These are phyloP conservation scores for Paguma larvata DNA, from an alignment of 2,797 vertebrate genomes.

Conservation along the genomic window DNA sequence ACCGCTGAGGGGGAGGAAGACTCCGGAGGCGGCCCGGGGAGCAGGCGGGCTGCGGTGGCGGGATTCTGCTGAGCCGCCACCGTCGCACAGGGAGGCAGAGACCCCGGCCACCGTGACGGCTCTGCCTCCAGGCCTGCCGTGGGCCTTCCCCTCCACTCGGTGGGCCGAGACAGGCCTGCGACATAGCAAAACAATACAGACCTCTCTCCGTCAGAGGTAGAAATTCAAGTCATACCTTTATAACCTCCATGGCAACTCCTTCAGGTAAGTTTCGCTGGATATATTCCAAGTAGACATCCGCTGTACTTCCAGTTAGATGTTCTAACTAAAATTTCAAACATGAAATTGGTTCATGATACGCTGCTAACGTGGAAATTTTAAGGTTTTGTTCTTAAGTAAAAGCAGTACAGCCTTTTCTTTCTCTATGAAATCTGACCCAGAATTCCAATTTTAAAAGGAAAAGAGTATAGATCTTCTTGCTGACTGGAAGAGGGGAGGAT, in stretches of 20 bases:
- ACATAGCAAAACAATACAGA: neutral
- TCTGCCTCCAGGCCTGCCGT: neutral
- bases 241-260: slow-evolving; percentile 97
- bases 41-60: neutral
- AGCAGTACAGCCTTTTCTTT: neutral
- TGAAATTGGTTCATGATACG: neutral
- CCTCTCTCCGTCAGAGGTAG: neutral
- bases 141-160: neutral
- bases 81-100: neutral
- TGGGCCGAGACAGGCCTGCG: neutral
- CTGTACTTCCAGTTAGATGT: slow-evolving; percentile 94
- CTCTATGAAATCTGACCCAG: neutral
- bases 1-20: neutral
- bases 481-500: neutral
- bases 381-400: neutral
- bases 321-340: slow-evolving; percentile 90
- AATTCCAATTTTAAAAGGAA: neutral
- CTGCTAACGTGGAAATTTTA: neutral
- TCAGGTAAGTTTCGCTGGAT: slow-evolving; percentile 98
- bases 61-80: neutral
- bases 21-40: neutral
- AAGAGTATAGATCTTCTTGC: neutral
- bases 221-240: slow-evolving; percentile 89
- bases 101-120: neutral
- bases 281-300: slow-evolving; percentile 96